Conservation (phyloP, 1,140 invertebrate genomes). For the Drosophila athabasca region DNA sequence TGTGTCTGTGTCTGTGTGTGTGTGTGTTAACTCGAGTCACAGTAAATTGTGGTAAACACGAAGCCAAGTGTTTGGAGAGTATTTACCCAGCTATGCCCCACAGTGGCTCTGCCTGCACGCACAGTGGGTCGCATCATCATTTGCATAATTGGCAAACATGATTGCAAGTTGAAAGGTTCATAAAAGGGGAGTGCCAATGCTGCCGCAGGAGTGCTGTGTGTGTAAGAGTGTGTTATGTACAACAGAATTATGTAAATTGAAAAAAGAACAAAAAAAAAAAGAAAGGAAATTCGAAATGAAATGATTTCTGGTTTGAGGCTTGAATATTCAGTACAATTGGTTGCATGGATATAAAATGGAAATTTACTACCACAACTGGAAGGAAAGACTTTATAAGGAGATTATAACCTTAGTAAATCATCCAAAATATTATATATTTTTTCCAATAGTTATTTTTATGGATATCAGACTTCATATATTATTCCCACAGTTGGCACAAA, state of each 20-base stretch:
- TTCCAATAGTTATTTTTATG: too few relatives aligned
- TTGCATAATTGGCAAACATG: constrained; percentile 80
- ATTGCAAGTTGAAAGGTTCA: constrained; percentile 42
- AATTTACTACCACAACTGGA: too few relatives aligned
- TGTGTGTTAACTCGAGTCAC: constrained; percentile 68
- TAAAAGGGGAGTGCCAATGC: constrained; percentile 6
- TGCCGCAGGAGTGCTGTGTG: background rate
- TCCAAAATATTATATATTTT: too few relatives aligned
- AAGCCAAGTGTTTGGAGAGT: constrained; percentile 77
- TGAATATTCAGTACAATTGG: constrained; percentile 32
- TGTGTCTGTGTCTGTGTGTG: constrained; percentile 16
- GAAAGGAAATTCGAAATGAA: background rate
- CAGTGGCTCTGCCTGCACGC: constrained; percentile 49
- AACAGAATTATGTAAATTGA: too few relatives aligned
- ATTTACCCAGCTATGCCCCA: constrained; percentile 75
- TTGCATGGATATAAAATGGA: too few relatives aligned
- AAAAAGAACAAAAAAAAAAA: too few relatives aligned
- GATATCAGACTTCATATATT: too few relatives aligned
- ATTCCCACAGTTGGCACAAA: too few relatives aligned
- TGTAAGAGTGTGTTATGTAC: too few relatives aligned
- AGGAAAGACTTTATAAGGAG: too few relatives aligned
- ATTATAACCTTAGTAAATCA: too few relatives aligned
- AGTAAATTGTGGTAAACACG: constrained; percentile 82
- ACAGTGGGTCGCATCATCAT: constrained; percentile 69
- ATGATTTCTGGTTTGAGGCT: constrained; percentile 35